Conservation (phyloP, 2,797 vertebrate species). For the Hozukius guyotensis region DNA sequence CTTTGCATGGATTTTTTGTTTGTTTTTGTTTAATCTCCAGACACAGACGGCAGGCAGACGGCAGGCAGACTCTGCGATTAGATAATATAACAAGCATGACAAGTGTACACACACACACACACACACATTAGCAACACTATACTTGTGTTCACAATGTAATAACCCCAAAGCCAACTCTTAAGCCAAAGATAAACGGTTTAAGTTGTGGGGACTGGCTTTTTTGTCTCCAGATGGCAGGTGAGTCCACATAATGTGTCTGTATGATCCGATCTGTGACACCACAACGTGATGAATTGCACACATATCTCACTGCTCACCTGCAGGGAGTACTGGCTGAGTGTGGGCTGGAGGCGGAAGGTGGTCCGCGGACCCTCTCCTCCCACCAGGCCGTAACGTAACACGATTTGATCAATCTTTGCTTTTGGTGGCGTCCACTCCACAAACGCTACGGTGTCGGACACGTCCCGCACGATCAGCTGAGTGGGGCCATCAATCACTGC, state of each 20-base stretch:
- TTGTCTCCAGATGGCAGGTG: constrained; percentile 17
- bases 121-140: background rate
- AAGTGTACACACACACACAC: background rate
- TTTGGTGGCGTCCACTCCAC: constrained; percentile 94
- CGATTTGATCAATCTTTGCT: constrained; percentile 93
- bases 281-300: constrained; percentile 6
- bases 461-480: constrained; percentile 92
- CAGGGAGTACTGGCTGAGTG: constrained; percentile 96
- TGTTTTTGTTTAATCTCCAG: constrained; percentile 49
- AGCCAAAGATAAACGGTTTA: constrained; percentile 31
- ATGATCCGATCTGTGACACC: constrained; percentile 18
- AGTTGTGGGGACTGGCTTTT: background rate
- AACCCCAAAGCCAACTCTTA: background rate
- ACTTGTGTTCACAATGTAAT: constrained; percentile 14
- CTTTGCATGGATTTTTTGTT: constrained; percentile 9
- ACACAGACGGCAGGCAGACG: constrained; percentile 25
- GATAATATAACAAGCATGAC: constrained; percentile 43
- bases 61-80: constrained; percentile 25
- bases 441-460: constrained; percentile 96
- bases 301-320: constrained; percentile 80
- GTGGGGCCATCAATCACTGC: constrained; percentile 95
- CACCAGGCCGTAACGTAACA: constrained; percentile 91
- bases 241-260: constrained; percentile 9
- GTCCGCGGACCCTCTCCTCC: constrained; percentile 90
- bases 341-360: constrained; percentile 94